phyloP scores from a whole-genome alignment of 2,797 vertebrate genomes.

The Rhynchonycteris naso region DNA sequence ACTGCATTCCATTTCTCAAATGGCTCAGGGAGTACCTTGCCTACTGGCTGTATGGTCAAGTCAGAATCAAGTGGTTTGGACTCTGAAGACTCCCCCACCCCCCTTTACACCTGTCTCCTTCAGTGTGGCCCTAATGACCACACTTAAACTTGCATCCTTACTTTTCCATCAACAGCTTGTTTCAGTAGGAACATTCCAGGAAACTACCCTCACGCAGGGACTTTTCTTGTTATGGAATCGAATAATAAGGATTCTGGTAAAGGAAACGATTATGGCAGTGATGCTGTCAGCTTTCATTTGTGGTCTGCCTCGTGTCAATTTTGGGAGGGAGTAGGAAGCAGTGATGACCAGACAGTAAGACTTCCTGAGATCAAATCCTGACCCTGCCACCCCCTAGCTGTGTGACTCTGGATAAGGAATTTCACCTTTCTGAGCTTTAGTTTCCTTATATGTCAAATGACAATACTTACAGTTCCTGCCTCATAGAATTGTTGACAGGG shows the following conservation, averaged over 20 bases:
- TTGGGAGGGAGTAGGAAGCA: not conserved
- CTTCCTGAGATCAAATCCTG: not conserved
- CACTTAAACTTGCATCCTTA: not conserved
- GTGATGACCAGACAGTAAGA: not conserved
- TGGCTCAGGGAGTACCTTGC: not conserved
- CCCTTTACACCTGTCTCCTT: not conserved
- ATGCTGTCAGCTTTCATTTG: not conserved
- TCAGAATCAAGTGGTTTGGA: not conserved
- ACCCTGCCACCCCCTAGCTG: too few species aligned
- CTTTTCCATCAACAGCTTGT: not conserved
- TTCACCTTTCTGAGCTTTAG: not conserved
- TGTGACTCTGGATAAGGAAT: not conserved
- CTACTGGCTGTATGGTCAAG: not conserved
- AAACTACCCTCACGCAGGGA: not conserved
- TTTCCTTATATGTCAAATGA: not conserved
- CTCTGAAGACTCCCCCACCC: not conserved
- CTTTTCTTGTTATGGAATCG: not conserved
- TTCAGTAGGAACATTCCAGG: not conserved
- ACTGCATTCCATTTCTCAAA: not conserved
- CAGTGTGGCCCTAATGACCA: not conserved
- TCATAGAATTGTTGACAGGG: not conserved
- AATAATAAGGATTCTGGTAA: not conserved
- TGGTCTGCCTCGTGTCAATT: not conserved
- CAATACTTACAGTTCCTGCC: not conserved
- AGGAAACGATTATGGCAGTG: not conserved